A percentile compares a stretch with the other conserved stretches of the same genome.
Evolutionary conservation across 2,113 vertebrate species (phyloP).

Genomic region (Zeus faber): DNA sequence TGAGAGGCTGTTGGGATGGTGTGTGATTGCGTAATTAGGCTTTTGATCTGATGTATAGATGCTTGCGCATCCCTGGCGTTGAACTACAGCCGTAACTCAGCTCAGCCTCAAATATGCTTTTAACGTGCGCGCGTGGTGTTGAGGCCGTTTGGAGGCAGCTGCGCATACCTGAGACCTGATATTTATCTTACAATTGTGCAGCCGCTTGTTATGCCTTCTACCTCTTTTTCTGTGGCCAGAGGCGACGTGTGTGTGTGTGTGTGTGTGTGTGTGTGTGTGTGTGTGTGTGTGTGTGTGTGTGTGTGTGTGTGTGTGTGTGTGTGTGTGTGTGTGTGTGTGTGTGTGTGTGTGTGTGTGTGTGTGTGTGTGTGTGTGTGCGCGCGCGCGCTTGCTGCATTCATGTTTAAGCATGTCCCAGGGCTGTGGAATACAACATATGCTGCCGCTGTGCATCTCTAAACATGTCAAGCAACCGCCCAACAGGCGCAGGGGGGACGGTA

Average conservation of each 20-base stretch:
- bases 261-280: background rate
- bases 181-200: conserved; percentile 36
- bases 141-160: conserved; percentile 20
- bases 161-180: conserved; percentile 37
- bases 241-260: conserved; percentile 1
- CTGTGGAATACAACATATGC: conserved; percentile 1
- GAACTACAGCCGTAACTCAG: background rate
- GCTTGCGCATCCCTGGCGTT: conserved; percentile 5
- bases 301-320: conserved; percentile 11
- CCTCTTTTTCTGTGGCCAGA: conserved; percentile 8
- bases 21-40: background rate
- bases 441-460: background rate
- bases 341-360: background rate
- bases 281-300: background rate
- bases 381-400: conserved; percentile 30
- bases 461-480: background rate
- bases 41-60: background rate
- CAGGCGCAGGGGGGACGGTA: background rate
- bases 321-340: background rate
- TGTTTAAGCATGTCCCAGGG: conserved; percentile 41
- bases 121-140: conserved; percentile 8
- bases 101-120: background rate
- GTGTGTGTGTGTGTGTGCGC: background rate
- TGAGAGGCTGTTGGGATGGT: conserved; percentile 2
- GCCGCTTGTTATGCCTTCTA: conserved; percentile 23